These are phyloP conservation scores for Xenentodon cancila DNA, from an alignment of 2,797 vertebrate species.

Conservation along the genomic window DNA sequence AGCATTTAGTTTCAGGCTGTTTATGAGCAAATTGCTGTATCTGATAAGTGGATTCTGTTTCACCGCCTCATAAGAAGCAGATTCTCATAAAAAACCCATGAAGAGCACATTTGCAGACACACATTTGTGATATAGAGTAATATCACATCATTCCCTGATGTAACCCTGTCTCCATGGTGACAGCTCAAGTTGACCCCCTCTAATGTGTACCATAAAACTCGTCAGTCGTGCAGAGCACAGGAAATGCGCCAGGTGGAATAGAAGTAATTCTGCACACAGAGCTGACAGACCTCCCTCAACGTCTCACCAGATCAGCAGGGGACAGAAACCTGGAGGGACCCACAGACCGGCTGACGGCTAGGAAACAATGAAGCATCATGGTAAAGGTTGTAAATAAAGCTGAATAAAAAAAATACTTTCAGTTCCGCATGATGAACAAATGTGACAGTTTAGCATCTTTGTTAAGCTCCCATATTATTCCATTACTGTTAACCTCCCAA, in stretches of 20 bases:
- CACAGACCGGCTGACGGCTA: conserved; percentile 25
- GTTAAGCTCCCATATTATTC: conserved; percentile 23
- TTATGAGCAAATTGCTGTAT: conserved; percentile 23
- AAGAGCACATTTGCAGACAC: conserved; percentile 12
- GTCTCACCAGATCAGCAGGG: conserved; percentile 13
- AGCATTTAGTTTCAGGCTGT: conserved; percentile 11
- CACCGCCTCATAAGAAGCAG: conserved; percentile 14
- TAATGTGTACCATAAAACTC: conserved; percentile 66
- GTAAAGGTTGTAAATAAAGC: neutral
- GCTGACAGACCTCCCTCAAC: conserved; percentile 21
- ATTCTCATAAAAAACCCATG: conserved; percentile 3
- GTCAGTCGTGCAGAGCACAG: conserved; percentile 1
- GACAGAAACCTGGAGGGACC: conserved; percentile 25
- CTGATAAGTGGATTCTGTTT: conserved; percentile 42
- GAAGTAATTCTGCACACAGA: conserved; percentile 31
- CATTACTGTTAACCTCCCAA: conserved; percentile 6
- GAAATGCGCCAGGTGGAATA: conserved; percentile 42
- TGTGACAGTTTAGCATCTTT: neutral
- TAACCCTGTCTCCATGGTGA: conserved; percentile 74
- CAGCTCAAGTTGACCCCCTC: conserved; percentile 72
- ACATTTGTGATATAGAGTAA: conserved; percentile 21
- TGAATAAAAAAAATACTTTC: neutral
- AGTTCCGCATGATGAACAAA: conserved; percentile 8
- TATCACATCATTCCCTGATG: conserved; percentile 34
- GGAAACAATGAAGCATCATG: conserved; percentile 7